Evolutionary conservation across 2,113 vertebrate species (phyloP).

Genomic region (Stomatorhinus ivindoensis): DNA sequence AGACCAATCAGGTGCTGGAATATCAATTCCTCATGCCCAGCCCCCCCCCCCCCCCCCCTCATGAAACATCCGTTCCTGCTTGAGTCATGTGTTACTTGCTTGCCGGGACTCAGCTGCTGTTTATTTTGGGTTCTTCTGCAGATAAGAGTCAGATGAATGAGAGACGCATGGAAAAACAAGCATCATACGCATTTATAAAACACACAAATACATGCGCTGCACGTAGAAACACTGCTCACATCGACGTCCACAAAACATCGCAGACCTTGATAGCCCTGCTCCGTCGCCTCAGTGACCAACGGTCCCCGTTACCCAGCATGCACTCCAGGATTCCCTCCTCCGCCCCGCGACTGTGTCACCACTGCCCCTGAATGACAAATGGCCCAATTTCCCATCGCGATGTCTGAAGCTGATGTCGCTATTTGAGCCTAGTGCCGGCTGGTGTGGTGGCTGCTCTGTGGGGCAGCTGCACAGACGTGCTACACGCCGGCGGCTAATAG

Average conservation of each 20-base stretch:
- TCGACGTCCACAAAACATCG: neutral
- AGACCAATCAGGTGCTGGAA: neutral
- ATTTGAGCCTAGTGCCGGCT: neutral
- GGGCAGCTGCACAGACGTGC: neutral
- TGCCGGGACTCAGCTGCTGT: neutral
- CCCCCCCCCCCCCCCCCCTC: neutral
- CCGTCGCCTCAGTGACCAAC: neutral
- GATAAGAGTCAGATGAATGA: neutral
- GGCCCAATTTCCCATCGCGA: neutral
- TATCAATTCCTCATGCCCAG: neutral
- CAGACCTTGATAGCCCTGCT: neutral
- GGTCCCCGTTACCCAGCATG: neutral
- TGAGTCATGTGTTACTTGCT: neutral
- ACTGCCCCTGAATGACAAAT: neutral
- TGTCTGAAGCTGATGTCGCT: neutral
- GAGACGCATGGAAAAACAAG: neutral
- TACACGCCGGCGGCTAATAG: neutral
- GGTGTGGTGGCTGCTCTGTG: neutral
- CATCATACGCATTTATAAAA: neutral
- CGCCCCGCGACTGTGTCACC: neutral
- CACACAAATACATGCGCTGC: neutral
- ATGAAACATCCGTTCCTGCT: neutral
- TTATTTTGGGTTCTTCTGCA: neutral
- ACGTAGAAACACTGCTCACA: neutral
- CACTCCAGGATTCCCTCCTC: neutral